Evolutionary conservation across 2,113 vertebrate genomes (phyloP), one percentile per base, ranked within the genome.

Genomic region (Channa argus): DNA sequence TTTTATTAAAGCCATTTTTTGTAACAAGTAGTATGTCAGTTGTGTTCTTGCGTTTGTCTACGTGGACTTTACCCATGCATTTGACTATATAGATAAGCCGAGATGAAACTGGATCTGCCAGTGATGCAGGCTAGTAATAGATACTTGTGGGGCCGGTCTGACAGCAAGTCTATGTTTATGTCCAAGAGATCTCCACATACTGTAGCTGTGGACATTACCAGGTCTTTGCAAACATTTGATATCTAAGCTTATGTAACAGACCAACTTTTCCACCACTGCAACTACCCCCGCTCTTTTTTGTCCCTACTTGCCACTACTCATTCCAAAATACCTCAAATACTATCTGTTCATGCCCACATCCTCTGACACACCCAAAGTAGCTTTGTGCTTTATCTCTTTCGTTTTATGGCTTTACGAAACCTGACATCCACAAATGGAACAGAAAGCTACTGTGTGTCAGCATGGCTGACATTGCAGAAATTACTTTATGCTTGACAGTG

Each of bases 321-420:
- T 88, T 80, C 66, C 37, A 71, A 76, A 88, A 88, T 89, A 92
- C 71, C 80, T 79, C 63, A 82, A 53, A 81, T 69, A 63, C 65
- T 67, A 71, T 71, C 41, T 52, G 62, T 76, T 81, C 71, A 84
- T 58, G 14, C 51, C 45, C 52, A 38, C 69, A 51, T 63, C 7
- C 34, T 56, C 58, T 80, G 50, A 84, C 68, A 65, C 15, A 46
- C 50, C 56, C 24, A 51, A 59, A 13, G 37, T 50, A 45, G 34
- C 34, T 10, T 8, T 47, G 44, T 6, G 34, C 13, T 49, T 51
- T 38, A 61, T 63, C 46, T 8, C 9, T 3, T 8, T 37, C 43
- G 49, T 45, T 47, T 54, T 38, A 41, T 63, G 24, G 24, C 24
- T 24, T 24, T 24, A 24, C 24, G 24, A 53, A 78, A 80, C 10